These are phyloP conservation scores for Hypothenemus hampei DNA, from an alignment of 1,140 invertebrate species.

Conservation along the genomic window DNA sequence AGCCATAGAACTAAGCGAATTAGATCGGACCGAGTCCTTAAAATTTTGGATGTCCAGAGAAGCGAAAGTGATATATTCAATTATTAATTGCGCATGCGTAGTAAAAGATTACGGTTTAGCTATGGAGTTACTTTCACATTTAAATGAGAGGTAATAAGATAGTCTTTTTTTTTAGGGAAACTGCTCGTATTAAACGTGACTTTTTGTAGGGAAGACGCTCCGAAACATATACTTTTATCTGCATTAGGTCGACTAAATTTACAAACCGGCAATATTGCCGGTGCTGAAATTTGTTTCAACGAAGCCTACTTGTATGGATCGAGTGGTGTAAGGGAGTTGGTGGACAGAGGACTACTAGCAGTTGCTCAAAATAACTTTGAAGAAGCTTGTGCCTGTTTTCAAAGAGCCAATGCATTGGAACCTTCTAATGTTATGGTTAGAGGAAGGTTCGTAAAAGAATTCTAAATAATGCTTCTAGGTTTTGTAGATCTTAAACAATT, in stretches of 20 bases:
- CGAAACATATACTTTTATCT: conserved; percentile 63
- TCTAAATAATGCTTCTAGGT: conserved; percentile 7
- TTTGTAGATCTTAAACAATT: conserved; percentile 81
- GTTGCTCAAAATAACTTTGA: conserved; percentile 79
- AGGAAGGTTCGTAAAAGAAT: not conserved
- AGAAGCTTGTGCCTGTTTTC: conserved; percentile 76
- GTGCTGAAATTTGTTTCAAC: conserved; percentile 65
- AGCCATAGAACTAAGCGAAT: conserved; percentile 48
- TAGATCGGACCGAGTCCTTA: conserved; percentile 59
- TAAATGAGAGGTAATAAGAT: conserved; percentile 34
- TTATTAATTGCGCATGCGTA: conserved; percentile 72
- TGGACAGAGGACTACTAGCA: conserved; percentile 71
- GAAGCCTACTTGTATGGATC: conserved; percentile 47
- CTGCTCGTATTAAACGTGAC: not conserved
- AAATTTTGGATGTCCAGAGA: conserved; percentile 73
- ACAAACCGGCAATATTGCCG: conserved; percentile 74
- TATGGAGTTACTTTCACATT: conserved; percentile 41
- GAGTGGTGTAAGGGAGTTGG: conserved; percentile 59
- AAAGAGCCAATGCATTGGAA: conserved; percentile 70
- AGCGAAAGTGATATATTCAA: conserved; percentile 72
- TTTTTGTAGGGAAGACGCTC: conserved; percentile 43
- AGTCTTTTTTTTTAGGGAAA: conserved; percentile 3
- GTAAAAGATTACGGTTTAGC: conserved; percentile 43
- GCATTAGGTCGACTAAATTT: conserved; percentile 80
- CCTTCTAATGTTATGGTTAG: conserved; percentile 79